Evolutionary conservation across 1,140 invertebrate species (phyloP), one percentile per base, ranked within the genome.

Genomic region (Cotesia vestalis): DNA sequence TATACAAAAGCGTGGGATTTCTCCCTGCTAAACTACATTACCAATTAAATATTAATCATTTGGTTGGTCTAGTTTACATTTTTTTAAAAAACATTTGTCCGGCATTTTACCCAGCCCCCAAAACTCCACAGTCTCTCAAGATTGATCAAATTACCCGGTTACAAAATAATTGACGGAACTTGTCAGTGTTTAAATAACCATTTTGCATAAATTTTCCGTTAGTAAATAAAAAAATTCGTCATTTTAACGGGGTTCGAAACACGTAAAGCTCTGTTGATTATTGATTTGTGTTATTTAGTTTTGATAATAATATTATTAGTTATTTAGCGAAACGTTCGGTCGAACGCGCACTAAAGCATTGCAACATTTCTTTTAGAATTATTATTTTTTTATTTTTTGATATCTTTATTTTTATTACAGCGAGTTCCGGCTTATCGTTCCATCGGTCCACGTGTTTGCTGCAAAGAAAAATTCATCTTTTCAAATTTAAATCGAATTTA

Each of bases 401-500:
- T n/a, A 64, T 14, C 0, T 63, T 40, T 34, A 27, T 51, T 64
- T 14, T 78, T 86, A 27, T 27, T 80, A 85, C 62, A 86, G 74
- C 72, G 83, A 77, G 71, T 83, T 85, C 59, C 79, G 85, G 34
- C 83, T 80, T 14, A 84, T 74, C 63, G 80, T 76, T 8, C 74
- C 80, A 51, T 84, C 84, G 55, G 85, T 78, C 85, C 85, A 87
- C 78, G 82, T 85, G 69, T 86, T 86, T 62, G 85, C 85, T 87
- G 79, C 76, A 82, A 85, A 84, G 71, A 84, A 79, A 78, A 84
- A 82, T 66, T 81, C 77, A 77, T 82, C 77, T 82, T 80, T 84
- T 82, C 74, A 81, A 76, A 83, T 78, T 80, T 77, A 76, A 76
- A 79, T 82, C 75, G 77, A 74, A 75, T 75, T 61, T 46, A 67